Evolutionary conservation across 2,888 invertebrate genomes (phyloP), one percentile per base, ranked within the genome.

Genomic region (Actias luna): DNA sequence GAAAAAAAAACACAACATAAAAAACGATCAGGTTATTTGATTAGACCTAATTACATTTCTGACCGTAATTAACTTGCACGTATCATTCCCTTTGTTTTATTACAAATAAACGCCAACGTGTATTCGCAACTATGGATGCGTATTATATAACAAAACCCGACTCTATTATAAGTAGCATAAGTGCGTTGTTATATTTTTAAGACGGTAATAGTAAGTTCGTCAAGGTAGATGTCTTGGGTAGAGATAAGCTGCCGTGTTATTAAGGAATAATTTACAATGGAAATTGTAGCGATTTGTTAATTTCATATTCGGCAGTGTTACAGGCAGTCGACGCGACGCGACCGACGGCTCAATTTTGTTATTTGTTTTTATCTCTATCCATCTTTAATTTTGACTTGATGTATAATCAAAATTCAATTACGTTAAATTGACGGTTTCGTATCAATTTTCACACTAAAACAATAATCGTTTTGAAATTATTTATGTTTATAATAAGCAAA

Each of bases 1-100:
- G 29, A 55, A 7, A 55, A 29, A 83, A 83, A 29, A 55, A 29
- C 7, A 52, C 25, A 83, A 83, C 76, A 76, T 72, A 85, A 71
- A 83, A 84, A 82, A 84, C 87, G 90, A 90, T 92, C 83, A 85
- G 80, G 83, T 86, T 89, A 90, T 89, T 91, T 88, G 91, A 91
- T 91, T 89, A 91, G 79, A 83, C 83, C 89, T 92, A 91, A 91
- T 92, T 89, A 89, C 87, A 85, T 89, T 88, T 88, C 88, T 85
- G 87, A 80, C 79, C 80, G 82, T 87, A 89, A 92, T 92, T 92
- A 92, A 88, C 88, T 86, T 82, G 83, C 85, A 84, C 79, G 85
- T 89, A 89, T 89, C 84, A 87, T 84, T 88, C 86, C 87, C 87
- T 90, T 91, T 91, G 89, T 91, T 89, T 89, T 89, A 88, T 88